A percentile compares a stretch with the other conserved stretches of the same genome.
These are phyloP conservation scores for Cerceris ruficornis DNA, from an alignment of 2,888 invertebrate species.

Conservation along the genomic window DNA sequence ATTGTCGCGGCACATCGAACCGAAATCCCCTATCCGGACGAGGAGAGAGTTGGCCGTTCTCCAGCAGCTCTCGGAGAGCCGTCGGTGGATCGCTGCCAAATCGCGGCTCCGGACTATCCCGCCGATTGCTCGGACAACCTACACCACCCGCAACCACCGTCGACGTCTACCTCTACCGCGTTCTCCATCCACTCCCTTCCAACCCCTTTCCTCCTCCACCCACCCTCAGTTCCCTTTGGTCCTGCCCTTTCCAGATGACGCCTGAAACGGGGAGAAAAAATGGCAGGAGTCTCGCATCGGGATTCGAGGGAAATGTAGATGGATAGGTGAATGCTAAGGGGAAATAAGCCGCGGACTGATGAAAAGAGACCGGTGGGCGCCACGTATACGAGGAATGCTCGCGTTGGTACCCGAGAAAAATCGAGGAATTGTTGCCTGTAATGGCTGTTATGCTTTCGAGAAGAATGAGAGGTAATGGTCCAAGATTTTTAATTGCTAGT, in stretches of 20 bases:
- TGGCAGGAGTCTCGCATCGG: conserved; percentile 19
- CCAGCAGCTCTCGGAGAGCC: conserved; percentile 46
- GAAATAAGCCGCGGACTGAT: conserved; percentile 22
- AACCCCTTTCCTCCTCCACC: conserved; percentile 12
- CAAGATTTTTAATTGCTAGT: no score
- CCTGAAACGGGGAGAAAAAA: conserved; percentile 46
- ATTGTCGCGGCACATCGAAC: conserved; percentile 73
- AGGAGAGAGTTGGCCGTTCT: conserved; percentile 57
- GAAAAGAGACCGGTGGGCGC: conserved; percentile 14
- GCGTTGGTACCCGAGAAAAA: not conserved
- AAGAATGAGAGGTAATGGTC: no score
- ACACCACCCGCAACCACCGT: conserved; percentile 15
- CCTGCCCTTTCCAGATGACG: conserved; percentile 57
- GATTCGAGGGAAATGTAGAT: conserved; percentile 18
- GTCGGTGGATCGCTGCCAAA: conserved; percentile 62
- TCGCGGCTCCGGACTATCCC: conserved; percentile 59
- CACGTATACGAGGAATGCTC: not conserved
- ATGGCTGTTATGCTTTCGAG: no score
- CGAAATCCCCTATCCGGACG: conserved; percentile 69
- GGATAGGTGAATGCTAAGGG: conserved; percentile 30
- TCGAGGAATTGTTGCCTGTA: no score
- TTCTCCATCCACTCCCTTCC: conserved; percentile 20
- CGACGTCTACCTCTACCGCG: conserved; percentile 25
- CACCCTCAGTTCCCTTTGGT: conserved; percentile 15
- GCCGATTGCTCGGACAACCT: conserved; percentile 65